A percentile compares a stretch with the other conserved stretches of the same genome.
phyloP scores from a whole-genome alignment of 2,797 vertebrate genomes.

The Rhinoraja longicauda region DNA sequence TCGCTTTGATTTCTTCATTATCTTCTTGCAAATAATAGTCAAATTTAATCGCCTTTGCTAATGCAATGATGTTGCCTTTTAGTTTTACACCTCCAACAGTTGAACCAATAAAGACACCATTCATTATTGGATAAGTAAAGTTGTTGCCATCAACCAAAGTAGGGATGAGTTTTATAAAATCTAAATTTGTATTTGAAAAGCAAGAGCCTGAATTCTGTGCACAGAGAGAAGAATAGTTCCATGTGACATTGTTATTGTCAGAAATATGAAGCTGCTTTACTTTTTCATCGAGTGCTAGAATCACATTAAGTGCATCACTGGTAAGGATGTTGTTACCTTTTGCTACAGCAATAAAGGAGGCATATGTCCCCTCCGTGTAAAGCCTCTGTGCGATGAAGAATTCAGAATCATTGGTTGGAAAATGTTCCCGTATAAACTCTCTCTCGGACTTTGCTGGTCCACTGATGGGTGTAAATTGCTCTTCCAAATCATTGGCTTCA shows the following conservation, averaged over 20 bases:
- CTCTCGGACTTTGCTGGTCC: constrained; percentile 71
- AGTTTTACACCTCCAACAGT: constrained; percentile 41
- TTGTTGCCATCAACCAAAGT: constrained; percentile 40
- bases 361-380: constrained; percentile 56
- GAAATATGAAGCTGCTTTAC: background rate
- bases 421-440: constrained; percentile 55
- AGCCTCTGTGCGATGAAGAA: constrained; percentile 62
- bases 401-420: constrained; percentile 50
- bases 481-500: constrained; percentile 60
- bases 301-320: background rate
- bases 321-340: constrained; percentile 23
- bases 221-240: background rate
- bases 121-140: constrained; percentile 50
- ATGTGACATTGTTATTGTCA: too few relatives aligned
- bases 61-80: background rate
- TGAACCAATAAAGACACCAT: constrained; percentile 38
- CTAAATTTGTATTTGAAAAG: background rate
- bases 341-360: background rate
- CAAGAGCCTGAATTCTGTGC: background rate
- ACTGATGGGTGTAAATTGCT: constrained; percentile 65
- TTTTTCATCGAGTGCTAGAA: background rate
- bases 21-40: constrained; percentile 48
- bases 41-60: constrained; percentile 47
- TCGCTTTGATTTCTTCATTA: background rate
- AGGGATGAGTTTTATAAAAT: constrained; percentile 35